Conservation (phyloP, 2,113 vertebrate genomes). For the Glareola pratincola region DNA sequence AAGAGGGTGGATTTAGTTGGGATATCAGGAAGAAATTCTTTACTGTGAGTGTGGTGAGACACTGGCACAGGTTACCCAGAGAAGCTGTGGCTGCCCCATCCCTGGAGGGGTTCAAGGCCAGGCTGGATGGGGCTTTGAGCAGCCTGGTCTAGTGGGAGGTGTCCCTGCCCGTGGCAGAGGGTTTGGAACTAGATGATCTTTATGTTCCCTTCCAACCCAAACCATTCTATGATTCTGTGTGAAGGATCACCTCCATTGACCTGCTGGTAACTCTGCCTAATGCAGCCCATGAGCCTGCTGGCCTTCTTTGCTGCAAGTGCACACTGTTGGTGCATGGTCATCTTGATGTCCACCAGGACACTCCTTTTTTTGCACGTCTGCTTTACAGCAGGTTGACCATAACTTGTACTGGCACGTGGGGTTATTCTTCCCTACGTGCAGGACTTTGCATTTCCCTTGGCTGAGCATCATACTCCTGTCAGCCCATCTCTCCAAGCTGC, state of each 20-base stretch:
- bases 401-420: background rate
- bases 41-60: no score
- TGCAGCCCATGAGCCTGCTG: background rate
- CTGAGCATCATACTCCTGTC: background rate
- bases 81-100: no score
- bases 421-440: background rate
- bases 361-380: background rate
- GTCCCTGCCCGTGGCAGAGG: no score
- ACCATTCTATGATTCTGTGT: no score
- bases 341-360: background rate
- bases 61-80: no score
- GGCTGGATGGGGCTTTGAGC: no score
- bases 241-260: background rate
- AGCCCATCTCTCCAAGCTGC: background rate
- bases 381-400: background rate
- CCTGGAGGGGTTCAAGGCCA: no score
- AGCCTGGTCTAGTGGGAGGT: no score
- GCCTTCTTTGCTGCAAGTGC: background rate
- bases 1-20: no score
- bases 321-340: fast-evolving
- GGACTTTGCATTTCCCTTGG: background rate
- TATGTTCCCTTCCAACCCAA: no score
- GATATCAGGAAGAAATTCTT: no score
- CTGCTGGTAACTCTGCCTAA: background rate
- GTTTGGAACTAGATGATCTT: no score